Conservation (phyloP, 2,113 vertebrate genomes). For the Cryptomyrus ogoouensis region DNA sequence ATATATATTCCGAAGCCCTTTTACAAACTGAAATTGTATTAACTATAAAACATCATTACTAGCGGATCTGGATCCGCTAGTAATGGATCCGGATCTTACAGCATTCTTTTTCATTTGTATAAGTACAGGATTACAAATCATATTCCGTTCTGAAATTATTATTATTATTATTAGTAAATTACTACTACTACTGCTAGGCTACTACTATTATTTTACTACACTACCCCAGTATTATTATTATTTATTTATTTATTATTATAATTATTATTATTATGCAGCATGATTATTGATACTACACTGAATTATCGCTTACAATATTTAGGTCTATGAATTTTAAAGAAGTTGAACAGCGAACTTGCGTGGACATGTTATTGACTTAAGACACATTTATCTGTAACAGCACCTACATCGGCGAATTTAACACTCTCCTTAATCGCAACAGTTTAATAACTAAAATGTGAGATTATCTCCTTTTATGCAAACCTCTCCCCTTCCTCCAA, state of each 20-base stretch:
- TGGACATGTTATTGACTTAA: neutral
- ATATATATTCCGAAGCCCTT: neutral
- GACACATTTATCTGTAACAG: neutral
- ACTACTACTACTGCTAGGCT: neutral
- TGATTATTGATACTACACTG: neutral
- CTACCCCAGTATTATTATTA: neutral
- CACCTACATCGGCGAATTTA: constrained; percentile 4
- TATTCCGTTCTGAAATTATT: neutral
- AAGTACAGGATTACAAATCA: neutral
- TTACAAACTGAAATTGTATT: neutral
- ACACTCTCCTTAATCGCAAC: constrained; percentile 24
- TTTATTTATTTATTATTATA: neutral
- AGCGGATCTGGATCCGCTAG: neutral
- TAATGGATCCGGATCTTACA: too few species aligned
- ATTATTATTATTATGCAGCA: neutral
- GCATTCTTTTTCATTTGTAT: neutral
- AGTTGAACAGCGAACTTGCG: neutral
- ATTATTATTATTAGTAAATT: neutral
- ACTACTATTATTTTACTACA: neutral
- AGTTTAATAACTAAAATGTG: constrained; percentile 24
- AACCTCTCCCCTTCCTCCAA: neutral
- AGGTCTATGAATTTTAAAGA: neutral
- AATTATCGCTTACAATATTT: neutral
- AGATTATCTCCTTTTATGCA: constrained; percentile 11
- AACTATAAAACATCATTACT: neutral